Evolutionary conservation across 2,888 invertebrate species (phyloP).

Genomic region (Catotricha subobsoleta): DNA sequence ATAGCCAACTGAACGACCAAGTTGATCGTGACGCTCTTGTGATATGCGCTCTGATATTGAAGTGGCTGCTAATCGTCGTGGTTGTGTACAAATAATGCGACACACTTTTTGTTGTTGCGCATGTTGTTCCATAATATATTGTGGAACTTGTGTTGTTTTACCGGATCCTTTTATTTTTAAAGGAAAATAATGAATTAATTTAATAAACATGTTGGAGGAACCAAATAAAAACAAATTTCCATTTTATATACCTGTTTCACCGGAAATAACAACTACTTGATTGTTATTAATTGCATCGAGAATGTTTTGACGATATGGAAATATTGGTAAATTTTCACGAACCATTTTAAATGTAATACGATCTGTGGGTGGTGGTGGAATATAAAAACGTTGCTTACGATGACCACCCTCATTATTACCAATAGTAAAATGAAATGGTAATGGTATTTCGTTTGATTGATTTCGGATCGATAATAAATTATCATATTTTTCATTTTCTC

Average conservation of each 20-base stretch:
- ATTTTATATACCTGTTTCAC: slow-evolving; percentile 46
- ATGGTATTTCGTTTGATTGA: not conserved
- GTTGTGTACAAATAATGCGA: slow-evolving; percentile 84
- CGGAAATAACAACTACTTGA: slow-evolving; percentile 55
- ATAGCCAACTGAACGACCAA: slow-evolving; percentile 62
- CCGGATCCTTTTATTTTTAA: slow-evolving; percentile 41
- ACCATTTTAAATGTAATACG: slow-evolving; percentile 37
- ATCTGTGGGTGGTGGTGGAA: slow-evolving; percentile 25
- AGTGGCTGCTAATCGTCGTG: slow-evolving; percentile 76
- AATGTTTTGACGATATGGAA: slow-evolving; percentile 43
- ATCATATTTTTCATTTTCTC: not conserved
- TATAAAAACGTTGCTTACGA: not conserved
- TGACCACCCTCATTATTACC: not conserved
- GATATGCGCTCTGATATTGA: slow-evolving; percentile 72
- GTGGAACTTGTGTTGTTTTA: slow-evolving; percentile 91
- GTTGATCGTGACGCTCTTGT: slow-evolving; percentile 48
- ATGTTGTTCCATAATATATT: slow-evolving; percentile 70
- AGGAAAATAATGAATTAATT: not conserved
- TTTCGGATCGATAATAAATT: not conserved
- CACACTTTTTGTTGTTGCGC: slow-evolving; percentile 41
- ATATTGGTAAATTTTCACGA: slow-evolving; percentile 52
- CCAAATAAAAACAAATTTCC: not conserved
- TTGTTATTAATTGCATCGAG: slow-evolving; percentile 44
- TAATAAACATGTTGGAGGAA: not conserved
- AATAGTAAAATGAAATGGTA: slow-evolving; percentile 6